Conservation (phyloP, 23 tunicate species). For the Halocynthia roretzi region DNA sequence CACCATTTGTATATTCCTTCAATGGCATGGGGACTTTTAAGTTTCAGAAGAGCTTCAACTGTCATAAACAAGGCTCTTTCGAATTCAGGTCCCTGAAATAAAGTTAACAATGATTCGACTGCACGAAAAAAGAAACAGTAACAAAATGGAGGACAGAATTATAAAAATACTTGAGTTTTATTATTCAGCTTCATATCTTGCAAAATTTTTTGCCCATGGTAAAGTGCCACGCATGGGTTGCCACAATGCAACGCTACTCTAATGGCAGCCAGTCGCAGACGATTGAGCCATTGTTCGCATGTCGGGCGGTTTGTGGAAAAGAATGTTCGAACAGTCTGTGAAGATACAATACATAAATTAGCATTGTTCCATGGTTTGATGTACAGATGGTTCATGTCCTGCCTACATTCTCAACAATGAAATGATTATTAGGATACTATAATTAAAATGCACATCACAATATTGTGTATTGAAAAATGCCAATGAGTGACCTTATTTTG, state of each 20-base stretch:
- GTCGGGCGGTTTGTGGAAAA: conserved; percentile 76
- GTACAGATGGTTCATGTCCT: not conserved
- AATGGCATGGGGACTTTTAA: conserved; percentile 53
- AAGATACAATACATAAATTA: not conserved
- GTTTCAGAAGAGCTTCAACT: conserved; percentile 50
- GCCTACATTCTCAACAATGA: not conserved
- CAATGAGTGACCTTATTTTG: conserved; percentile 45
- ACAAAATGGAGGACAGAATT: not conserved
- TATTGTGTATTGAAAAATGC: not conserved
- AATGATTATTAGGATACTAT: not conserved
- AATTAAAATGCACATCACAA: not conserved
- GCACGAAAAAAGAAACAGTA: not conserved
- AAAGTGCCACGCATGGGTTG: conserved; percentile 41
- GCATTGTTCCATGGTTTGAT: not conserved
- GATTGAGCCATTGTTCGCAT: conserved; percentile 87
- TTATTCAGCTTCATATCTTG: conserved; percentile 70
- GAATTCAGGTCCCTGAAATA: conserved; percentile 68
- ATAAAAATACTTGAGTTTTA: conserved; percentile 49
- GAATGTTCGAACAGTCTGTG: conserved; percentile 81
- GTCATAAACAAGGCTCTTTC: conserved; percentile 79
- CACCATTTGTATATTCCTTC: conserved; percentile 81
- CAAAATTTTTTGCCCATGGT: conserved; percentile 81
- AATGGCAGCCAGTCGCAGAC: conserved; percentile 86
- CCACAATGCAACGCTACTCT: conserved; percentile 59
- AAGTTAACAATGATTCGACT: conserved; percentile 2